Evolutionary conservation across 2,888 invertebrate genomes (phyloP).

Genomic region (Neoscelio sp.): DNA sequence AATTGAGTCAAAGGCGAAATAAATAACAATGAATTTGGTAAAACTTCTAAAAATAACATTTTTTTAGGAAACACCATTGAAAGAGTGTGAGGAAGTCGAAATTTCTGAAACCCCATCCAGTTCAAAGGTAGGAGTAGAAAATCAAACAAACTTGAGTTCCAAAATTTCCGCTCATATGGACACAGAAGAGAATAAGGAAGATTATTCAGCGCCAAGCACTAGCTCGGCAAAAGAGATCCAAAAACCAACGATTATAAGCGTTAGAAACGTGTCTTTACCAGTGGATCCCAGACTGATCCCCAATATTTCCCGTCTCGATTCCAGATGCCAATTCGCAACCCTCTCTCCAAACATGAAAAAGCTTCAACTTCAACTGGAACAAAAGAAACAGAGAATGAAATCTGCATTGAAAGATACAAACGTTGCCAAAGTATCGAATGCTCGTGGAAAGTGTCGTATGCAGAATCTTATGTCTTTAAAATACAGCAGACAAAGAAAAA

Average conservation of each 20-base stretch:
- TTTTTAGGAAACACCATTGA: conserved; percentile 77
- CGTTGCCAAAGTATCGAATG: neutral
- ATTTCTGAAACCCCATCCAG: conserved; percentile 81
- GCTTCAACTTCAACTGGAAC: conserved; percentile 40
- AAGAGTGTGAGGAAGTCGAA: conserved; percentile 75
- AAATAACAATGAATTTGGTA: too few species aligned
- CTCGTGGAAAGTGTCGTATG: conserved; percentile 21
- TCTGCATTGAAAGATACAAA: conserved; percentile 16
- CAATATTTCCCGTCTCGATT: conserved; percentile 47
- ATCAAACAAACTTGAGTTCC: conserved; percentile 76
- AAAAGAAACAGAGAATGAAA: conserved; percentile 60
- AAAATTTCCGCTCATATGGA: conserved; percentile 80
- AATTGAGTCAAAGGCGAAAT: too few species aligned
- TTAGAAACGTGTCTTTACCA: conserved; percentile 62
- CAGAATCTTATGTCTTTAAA: conserved; percentile 38
- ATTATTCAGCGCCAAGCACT: neutral
- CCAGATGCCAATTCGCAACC: conserved; percentile 1
- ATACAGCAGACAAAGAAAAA: conserved; percentile 16
- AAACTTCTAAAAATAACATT: neutral
- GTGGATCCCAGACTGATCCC: conserved; percentile 50
- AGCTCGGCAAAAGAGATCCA: too few species aligned
- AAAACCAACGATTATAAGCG: conserved; percentile 69
- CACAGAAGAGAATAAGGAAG: neutral
- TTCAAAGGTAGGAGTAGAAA: conserved; percentile 77
- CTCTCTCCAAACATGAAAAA: conserved; percentile 36